Base-by-base conservation (phyloP, 2,113 vertebrate species). In the Megalops atlanticus region DNA sequence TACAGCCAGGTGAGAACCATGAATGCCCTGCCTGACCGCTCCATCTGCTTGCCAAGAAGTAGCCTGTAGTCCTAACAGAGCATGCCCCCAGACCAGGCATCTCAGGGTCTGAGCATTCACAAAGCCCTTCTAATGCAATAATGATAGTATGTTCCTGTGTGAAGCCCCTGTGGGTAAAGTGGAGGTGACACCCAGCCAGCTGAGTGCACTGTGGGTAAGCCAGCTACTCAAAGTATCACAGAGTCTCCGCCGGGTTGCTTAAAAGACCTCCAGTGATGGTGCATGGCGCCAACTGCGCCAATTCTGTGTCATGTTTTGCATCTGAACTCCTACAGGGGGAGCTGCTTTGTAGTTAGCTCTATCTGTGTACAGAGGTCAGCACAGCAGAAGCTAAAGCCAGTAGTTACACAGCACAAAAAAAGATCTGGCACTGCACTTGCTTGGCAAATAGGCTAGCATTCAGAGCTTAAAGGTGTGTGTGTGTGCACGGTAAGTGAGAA, bases 1-100 rank as follows among this genome's bases (percentile, higher is more conserved):
- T 85, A 86, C 84, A 89, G 33, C 31, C 84, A 0, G 86, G 94
- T 96, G 87, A 91, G 92, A 11, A 8, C 58, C n/a, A 64, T 24
- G 24, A 24, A 24, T 24, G 24, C 58, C 58, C 58, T 27, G 58
- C 58, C 58, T 31, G 58, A 24, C 58, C 27, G 24, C 58, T 24
- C 58, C 58, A 27, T 31, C 58, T 10, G 10, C 5, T n/a, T 27
- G 58, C 58, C 24, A 64, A 64, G 58, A 64, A 8, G 8, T 27
- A 64, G 58, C 31, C 1, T 64, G 58, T 64, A n/a, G 11, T n/a
- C 58, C 58, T 31, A n/a, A 10, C 6, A n/a, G 58, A 27, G n/a
- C n/a, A 64, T 64, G 58, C 10, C 31, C 58, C 24, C 58, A 64
- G 58, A 64, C 3, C 58, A 64, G 31, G n/a, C 31, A 64, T n/a